Base-by-base conservation (phyloP, 2,797 vertebrate species). In the Epinephelus awoara region DNA sequence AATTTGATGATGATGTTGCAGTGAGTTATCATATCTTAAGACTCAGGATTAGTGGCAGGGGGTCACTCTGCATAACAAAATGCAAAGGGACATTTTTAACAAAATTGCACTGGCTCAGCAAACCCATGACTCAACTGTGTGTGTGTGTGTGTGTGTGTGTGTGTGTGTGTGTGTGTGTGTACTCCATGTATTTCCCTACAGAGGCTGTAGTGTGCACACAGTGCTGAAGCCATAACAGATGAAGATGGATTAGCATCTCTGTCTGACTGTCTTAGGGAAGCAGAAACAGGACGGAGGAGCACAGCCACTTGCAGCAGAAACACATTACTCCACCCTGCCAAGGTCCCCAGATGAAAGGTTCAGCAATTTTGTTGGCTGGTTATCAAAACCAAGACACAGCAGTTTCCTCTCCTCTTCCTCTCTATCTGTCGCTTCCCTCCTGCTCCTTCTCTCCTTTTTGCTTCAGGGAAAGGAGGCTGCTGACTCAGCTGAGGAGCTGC, bases 161-260 rank as follows among this genome's bases (percentile, higher is more conserved):
- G 18, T 23, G 19, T 12, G 49, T 2, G 46, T 10, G 68, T 55
- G 46, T 51, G 55, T 42, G 17, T 55, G 54, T 67, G 75, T 29
- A 1, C 7, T 34, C 7, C 34, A 18, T 54, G 21, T 29, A 50
- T 82, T 69, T 74, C 77, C 75, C 79, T 25, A 10, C 81, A 81
- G 88, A 77, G 75, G 74, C 69, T 19, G 10, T 7, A 62, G 59
- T 75, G 51, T 72, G 69, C 72, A 21, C 57, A 7, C 56, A 34
- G 71, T 27, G 18, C 61, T 57, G 80, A 75, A 72, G 73, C 74
- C 61, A 59, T 71, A 81, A 69, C 84, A 83, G 89, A 91, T 89
- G 90, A 86, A 90, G 90, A 92, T 90, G 84, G 89, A 92, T 89
- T 70, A 86, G 82, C 18, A 34, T 71, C 82, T 79, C 74, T 19